These are phyloP conservation scores for Bellardia pandia DNA, from an alignment of 2,888 invertebrate genomes.

Conservation along the genomic window DNA sequence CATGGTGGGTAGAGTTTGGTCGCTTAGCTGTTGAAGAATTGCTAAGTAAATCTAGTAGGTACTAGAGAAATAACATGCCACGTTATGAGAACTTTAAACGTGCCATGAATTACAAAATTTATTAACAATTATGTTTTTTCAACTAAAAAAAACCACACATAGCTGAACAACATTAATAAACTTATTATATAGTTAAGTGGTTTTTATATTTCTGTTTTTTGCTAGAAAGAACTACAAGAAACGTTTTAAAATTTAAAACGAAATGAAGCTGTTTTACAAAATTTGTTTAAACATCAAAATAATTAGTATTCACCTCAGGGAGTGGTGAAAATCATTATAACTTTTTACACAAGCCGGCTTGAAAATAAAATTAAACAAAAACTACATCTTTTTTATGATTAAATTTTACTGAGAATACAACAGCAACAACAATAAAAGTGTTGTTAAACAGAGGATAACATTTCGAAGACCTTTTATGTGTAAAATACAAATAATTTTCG, in stretches of 20 bases:
- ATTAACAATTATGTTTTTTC: slow-evolving; percentile 20
- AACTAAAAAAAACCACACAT: slow-evolving; percentile 3
- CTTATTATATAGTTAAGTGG: slow-evolving; percentile 16
- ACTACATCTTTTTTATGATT: neutral
- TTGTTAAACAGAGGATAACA: slow-evolving; percentile 25
- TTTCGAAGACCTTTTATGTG: neutral
- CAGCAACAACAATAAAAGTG: neutral
- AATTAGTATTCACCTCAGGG: slow-evolving; percentile 67
- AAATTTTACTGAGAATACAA: slow-evolving; percentile 1
- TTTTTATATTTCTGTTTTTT: slow-evolving; percentile 21
- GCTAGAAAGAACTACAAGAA: slow-evolving; percentile 47
- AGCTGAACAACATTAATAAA: slow-evolving; percentile 8
- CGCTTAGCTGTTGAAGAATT: neutral
- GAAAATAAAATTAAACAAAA: neutral
- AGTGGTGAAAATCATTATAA: slow-evolving; percentile 63
- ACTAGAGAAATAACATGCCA: slow-evolving; percentile 51
- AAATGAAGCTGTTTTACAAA: neutral
- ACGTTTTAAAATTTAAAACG: neutral
- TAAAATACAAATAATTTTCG: neutral
- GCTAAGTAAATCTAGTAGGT: slow-evolving; percentile 31
- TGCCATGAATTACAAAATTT: slow-evolving; percentile 52
- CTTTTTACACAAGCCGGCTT: slow-evolving; percentile 46
- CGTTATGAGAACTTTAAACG: slow-evolving; percentile 68
- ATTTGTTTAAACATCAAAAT: slow-evolving; percentile 3
- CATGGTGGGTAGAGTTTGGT: slow-evolving; percentile 20